Evolutionary conservation across 2,113 vertebrate species (phyloP).

Genomic region (Syrmaticus mikado): DNA sequence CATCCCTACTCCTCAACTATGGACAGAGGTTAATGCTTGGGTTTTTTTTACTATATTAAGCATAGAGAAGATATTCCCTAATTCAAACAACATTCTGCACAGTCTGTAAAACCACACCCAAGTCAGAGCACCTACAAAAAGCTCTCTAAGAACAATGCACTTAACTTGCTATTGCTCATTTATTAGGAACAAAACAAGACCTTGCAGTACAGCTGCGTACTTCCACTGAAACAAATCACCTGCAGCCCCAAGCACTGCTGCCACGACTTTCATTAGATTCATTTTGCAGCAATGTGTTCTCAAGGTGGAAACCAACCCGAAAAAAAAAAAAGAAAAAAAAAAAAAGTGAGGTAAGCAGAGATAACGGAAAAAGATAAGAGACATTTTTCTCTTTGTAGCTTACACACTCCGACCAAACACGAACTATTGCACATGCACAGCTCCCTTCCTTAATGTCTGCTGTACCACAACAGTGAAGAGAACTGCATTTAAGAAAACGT

Average conservation of each 20-base stretch:
- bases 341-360: slow-evolving; percentile 30
- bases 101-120: background rate
- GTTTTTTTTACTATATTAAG: background rate
- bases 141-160: background rate
- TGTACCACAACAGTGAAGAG: background rate
- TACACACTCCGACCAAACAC: accelerated
- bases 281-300: background rate
- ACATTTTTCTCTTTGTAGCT: background rate
- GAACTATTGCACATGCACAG: background rate
- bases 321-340: background rate
- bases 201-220: background rate
- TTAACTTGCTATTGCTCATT: background rate
- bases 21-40: accelerated
- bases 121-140: background rate
- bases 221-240: background rate
- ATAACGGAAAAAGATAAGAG: slow-evolving; percentile 60
- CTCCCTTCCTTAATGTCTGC: background rate
- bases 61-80: background rate
- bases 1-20: accelerated
- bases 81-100: background rate
- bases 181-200: background rate
- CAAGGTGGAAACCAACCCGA: background rate
- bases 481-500: background rate
- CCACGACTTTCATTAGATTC: background rate
- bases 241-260: background rate